phyloP scores from a whole-genome alignment of 2,797 vertebrate genomes.

The Perodicticus potto region DNA sequence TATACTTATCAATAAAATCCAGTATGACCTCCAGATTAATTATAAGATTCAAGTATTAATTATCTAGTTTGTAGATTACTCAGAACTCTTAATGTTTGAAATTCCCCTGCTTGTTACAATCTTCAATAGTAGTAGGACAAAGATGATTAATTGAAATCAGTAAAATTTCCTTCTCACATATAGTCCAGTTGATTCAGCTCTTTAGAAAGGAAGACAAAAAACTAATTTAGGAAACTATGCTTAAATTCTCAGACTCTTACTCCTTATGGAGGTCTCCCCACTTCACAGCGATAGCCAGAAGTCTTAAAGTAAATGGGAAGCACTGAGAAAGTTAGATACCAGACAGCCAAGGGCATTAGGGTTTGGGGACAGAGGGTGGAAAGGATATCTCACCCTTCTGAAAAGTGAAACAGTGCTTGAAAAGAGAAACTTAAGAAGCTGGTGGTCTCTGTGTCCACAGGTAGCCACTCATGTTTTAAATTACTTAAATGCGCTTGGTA shows the following conservation, averaged over 20 bases:
- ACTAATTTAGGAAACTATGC: not conserved
- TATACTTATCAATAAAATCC: not conserved
- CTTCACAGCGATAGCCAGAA: not conserved
- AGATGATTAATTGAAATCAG: not conserved
- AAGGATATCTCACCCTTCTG: not conserved
- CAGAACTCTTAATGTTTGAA: conserved; percentile 37
- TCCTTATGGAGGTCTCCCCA: not conserved
- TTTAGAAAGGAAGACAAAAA: conserved; percentile 18
- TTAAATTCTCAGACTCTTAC: conserved; percentile 28
- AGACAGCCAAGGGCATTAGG: not conserved
- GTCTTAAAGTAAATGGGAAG: not conserved
- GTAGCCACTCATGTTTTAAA: not conserved
- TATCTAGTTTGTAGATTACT: not conserved
- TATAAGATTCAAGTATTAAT: conserved; percentile 42
- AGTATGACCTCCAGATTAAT: not conserved
- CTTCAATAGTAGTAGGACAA: not conserved
- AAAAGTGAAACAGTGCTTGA: not conserved
- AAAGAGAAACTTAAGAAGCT: not conserved
- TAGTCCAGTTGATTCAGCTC: not conserved
- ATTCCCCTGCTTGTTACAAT: not conserved
- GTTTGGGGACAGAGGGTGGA: not conserved
- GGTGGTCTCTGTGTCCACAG: not conserved
- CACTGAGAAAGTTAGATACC: not conserved
- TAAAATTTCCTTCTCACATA: not conserved
- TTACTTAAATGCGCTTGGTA: not conserved